Evolutionary conservation across 2,888 invertebrate genomes (phyloP).

Genomic region (Drosophila gaucha): DNA sequence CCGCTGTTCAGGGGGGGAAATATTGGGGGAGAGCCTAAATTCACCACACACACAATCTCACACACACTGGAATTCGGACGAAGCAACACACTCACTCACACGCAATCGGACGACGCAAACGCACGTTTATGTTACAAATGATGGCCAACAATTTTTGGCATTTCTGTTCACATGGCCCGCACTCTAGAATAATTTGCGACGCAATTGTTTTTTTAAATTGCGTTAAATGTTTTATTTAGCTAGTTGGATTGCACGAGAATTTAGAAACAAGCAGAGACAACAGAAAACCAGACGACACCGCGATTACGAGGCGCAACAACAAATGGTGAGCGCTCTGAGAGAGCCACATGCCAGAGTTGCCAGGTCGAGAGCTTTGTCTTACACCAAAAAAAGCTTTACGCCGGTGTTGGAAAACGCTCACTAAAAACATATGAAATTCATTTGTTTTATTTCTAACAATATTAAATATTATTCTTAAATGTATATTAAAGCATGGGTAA

Average conservation of each 20-base stretch:
- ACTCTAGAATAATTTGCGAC: slow-evolving; percentile 34
- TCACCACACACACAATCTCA: slow-evolving; percentile 71
- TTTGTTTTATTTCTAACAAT: slow-evolving; percentile 13
- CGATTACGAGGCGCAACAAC: slow-evolving; percentile 69
- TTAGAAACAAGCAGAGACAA: slow-evolving; percentile 56
- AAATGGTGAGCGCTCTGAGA: slow-evolving; percentile 56
- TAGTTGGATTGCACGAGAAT: slow-evolving; percentile 53
- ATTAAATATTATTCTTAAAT: neutral
- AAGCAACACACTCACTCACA: slow-evolving; percentile 32
- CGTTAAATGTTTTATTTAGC: slow-evolving; percentile 31
- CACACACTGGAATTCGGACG: slow-evolving; percentile 49
- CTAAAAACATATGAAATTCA: slow-evolving; percentile 5
- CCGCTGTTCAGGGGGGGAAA: slow-evolving; percentile 19
- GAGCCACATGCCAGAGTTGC: slow-evolving; percentile 49
- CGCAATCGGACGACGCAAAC: slow-evolving; percentile 62
- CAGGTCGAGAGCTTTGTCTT: slow-evolving; percentile 12
- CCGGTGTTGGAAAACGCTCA: slow-evolving; percentile 33
- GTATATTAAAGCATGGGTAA: slow-evolving; percentile 73
- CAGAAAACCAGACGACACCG: slow-evolving; percentile 66
- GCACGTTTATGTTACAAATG: slow-evolving; percentile 70
- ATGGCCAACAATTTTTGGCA: slow-evolving; percentile 23
- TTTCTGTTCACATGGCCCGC: slow-evolving; percentile 28
- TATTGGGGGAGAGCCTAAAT: slow-evolving; percentile 49
- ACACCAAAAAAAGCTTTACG: slow-evolving; percentile 50
- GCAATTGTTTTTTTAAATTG: slow-evolving; percentile 30